Evolutionary conservation across 2,113 vertebrate species (phyloP).

Genomic region (Scolopax mira): DNA sequence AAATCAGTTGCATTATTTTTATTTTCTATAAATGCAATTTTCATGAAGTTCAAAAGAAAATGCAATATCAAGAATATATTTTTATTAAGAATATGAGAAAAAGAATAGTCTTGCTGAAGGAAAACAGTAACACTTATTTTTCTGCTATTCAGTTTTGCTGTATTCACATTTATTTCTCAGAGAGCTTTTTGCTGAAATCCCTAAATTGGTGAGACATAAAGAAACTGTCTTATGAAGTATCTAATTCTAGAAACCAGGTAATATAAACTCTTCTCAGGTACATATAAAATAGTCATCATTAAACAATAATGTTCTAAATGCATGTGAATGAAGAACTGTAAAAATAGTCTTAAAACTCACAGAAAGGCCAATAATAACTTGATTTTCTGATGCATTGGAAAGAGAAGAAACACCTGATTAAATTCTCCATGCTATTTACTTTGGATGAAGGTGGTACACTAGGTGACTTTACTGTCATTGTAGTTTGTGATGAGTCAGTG

Average conservation of each 20-base stretch:
- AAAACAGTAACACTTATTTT: background rate
- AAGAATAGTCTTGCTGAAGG: background rate
- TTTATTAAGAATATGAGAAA: background rate
- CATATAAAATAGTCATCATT: background rate
- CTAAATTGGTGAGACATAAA: background rate
- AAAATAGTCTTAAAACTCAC: background rate
- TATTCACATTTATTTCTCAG: background rate
- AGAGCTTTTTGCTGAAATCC: background rate
- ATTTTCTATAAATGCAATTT: background rate
- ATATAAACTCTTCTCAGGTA: background rate
- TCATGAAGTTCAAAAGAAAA: background rate
- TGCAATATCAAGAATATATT: background rate
- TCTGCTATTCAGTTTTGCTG: background rate
- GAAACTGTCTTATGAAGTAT: background rate
- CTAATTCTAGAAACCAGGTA: background rate
- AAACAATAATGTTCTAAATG: background rate
- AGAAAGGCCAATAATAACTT: background rate
- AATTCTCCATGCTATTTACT: constrained; percentile 30
- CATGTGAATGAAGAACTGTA: background rate
- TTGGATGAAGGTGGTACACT: constrained; percentile 28
- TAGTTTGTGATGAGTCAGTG: constrained; percentile 49
- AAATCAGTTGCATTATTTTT: background rate
- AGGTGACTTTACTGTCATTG: constrained; percentile 58
- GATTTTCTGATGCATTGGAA: background rate
- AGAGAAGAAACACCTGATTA: constrained; percentile 3